Evolutionary conservation across 37 sponge, comb jelly and placozoan species (phyloP).

Genomic region (Spongia lamella): DNA sequence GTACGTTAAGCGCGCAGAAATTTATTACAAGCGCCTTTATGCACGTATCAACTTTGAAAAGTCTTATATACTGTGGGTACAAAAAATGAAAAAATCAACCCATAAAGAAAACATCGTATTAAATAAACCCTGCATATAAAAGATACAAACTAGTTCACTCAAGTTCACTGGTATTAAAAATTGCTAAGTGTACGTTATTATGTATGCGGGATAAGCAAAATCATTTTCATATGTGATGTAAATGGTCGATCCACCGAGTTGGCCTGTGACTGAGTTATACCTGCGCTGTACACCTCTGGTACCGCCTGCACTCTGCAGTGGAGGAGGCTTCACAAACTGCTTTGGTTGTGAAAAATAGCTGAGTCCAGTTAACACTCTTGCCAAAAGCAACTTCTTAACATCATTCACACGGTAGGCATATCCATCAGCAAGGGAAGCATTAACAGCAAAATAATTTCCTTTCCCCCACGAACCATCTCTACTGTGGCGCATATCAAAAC

Average conservation of each 20-base stretch:
- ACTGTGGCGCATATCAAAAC: constrained; percentile 65
- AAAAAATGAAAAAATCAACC: no score
- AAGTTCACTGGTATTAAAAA: no score
- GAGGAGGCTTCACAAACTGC: constrained; percentile 32
- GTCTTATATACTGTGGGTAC: no score
- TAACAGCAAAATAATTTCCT: constrained; percentile 75
- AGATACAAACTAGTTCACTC: no score
- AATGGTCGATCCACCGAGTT: constrained; percentile 42
- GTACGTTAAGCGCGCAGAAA: no score
- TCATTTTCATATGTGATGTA: constrained; percentile 71
- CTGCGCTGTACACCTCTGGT: constrained; percentile 9
- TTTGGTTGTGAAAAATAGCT: constrained; percentile 20
- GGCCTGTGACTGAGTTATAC: constrained; percentile 62
- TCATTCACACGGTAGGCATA: constrained; percentile 25
- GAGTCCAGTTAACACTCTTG: constrained; percentile 53
- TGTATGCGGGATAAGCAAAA: constrained; percentile 65
- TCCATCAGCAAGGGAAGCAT: constrained; percentile 47
- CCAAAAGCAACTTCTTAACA: constrained; percentile 41
- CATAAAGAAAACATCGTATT: no score
- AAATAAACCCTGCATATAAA: no score
- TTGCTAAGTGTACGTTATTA: constrained; percentile 60
- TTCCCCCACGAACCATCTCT: constrained; percentile 59
- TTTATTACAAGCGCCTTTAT: no score
- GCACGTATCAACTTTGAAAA: no score
- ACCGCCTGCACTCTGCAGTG: not conserved